These are phyloP conservation scores for Lagopus leucura DNA, from an alignment of 2,113 vertebrate genomes.

Conservation along the genomic window DNA sequence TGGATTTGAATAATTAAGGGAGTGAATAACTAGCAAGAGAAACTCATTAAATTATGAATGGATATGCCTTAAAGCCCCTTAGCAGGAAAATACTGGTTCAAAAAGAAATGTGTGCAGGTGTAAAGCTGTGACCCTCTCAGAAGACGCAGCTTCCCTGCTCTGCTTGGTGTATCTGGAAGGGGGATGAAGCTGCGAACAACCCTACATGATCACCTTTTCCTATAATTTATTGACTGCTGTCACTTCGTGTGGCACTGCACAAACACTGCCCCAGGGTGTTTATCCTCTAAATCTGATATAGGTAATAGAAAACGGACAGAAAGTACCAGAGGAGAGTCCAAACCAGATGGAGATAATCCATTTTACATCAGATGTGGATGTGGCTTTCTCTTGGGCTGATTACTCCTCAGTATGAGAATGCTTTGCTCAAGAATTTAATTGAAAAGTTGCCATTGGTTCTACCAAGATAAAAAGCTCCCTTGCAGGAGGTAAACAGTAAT, in stretches of 20 bases:
- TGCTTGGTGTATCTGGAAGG: background rate
- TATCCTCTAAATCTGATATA: conserved; percentile 60
- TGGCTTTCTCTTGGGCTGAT: conserved; percentile 9
- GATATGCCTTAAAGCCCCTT: rapidly evolving
- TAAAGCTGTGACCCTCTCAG: background rate
- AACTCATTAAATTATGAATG: background rate
- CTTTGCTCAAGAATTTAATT: conserved; percentile 24
- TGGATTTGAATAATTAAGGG: background rate
- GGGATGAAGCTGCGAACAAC: background rate
- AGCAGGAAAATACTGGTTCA: background rate
- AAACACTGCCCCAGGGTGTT: conserved; percentile 47
- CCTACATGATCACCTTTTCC: background rate
- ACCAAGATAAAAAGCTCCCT: background rate
- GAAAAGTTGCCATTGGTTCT: background rate
- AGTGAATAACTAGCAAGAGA: background rate
- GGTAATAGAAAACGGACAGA: conserved; percentile 47
- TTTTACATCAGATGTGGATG: conserved; percentile 17
- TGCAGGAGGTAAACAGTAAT: background rate
- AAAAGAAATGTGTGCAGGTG: background rate
- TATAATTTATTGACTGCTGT: conserved; percentile 53
- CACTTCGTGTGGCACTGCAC: conserved; percentile 19
- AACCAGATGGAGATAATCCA: conserved; percentile 50
- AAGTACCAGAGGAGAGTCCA: conserved; percentile 39
- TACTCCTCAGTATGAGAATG: background rate
- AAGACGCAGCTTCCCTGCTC: background rate